Base-by-base conservation (phyloP, 2,113 vertebrate genomes). In the Bubo scandiacus region DNA sequence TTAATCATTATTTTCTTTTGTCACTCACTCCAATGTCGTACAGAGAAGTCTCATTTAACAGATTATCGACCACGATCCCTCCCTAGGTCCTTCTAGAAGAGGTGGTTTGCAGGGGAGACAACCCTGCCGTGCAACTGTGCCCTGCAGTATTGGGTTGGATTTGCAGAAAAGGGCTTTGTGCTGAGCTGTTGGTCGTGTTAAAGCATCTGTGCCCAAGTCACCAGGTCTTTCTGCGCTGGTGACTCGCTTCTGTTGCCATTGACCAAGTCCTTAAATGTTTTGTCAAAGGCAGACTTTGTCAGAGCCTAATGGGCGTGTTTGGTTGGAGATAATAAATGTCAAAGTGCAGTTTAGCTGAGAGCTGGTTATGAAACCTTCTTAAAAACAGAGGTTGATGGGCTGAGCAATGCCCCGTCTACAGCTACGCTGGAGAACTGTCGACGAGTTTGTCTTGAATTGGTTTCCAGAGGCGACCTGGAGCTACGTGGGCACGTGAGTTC, bases 11-110 rank as follows among this genome's bases (percentile, higher is more conserved):
- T 36, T 30, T 11, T 19, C 10, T n/a, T 52, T 16, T 11, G 19
- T 38, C 3, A 2, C 62, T 70, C 29, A 11, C 8, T 25, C 23
- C 29, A 11, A 16, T 4, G 10, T 34, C 0, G 1, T 30, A 38
- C 25, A 30, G 40, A 55, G 47, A 15, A 30, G 14, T 49, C 23
- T 63, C 7, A 3, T 49, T 57, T 49, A 77, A 47, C 7, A 27
- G 14, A 32, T 84, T 18, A 72, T 13, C 61, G 22, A 18, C 43
- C 5, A 2, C 2, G 14, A 71, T 54, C n/a, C 40, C 26, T 90
- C 30, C 55, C 10, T 30, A 19, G 47, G 30, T 57, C 25, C 49
- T 78, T 84, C 42, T 42, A 40, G 40, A 61, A 70, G 62, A 77
- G 23, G 20, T 59, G 67, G 6, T 81, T 51, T 66, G 43, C 26